Evolutionary conservation across 2,888 invertebrate genomes (phyloP), one percentile per base, ranked within the genome.

Genomic region (Melipona beecheii): DNA sequence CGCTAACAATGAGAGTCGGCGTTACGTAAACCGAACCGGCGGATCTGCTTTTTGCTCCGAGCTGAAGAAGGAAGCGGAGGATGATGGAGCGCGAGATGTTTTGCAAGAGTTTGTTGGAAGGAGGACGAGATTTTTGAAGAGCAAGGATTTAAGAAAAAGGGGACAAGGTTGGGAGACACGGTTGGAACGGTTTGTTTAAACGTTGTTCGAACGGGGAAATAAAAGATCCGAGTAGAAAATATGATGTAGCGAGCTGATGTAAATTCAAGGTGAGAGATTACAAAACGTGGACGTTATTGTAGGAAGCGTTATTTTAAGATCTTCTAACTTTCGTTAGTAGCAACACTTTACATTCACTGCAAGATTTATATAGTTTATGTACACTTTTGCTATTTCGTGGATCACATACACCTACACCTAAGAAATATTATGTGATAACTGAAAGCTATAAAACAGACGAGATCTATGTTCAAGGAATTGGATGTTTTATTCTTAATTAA

Each of bases 41-140:
- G 31, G 52, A 74, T 65, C 49, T 74, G 50, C 31, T 74, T 66
- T 52, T 31, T 54, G 21, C 70, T n/a, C 3, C 13, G 21, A 19
- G 43, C 27, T 21, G 31, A 2, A 9, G 36, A n/a, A 27, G 5
- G n/a, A 49, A 49, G 27, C 13, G 49, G 49, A 15, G 11, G 54
- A 54, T 9, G 74, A 65, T 21, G 27, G 58, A 43, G 11, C 27
- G 24, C 24, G 43, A 19, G 27, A 31, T 4, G 27, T 75, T 75
- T 75, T 56, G 74, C 65, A 75, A 75, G 74, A 74, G 36, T 74
- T 54, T 52, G 74, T 74, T 74, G 65, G 24, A 24, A 74, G 50
- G 5, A 74, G 74, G 65, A 65, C 43, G 54, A 43, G 54, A 36
- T 75, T 75, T 64, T 21, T 54, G 36, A 19, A 31, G 50, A 31